Conservation (phyloP, 92 coral and sea anemone genomes). For the Phenganax subtilis region DNA sequence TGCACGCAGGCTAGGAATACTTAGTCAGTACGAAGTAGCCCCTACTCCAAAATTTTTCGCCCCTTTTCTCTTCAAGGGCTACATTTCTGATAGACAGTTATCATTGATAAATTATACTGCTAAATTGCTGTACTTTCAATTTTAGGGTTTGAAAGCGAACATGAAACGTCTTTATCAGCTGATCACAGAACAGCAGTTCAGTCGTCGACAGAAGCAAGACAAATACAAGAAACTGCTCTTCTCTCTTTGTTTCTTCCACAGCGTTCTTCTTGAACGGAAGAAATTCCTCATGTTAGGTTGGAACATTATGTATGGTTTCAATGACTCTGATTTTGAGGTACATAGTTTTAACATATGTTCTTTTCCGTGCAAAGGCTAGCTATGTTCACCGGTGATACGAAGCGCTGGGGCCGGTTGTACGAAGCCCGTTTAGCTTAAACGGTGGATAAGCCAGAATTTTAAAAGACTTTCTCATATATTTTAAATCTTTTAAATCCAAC, state of each 20-base stretch:
- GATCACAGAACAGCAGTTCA: slow-evolving; percentile 92
- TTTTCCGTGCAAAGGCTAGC: not conserved
- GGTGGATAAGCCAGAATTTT: no score
- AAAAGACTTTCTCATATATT: no score
- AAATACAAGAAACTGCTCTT: slow-evolving; percentile 95
- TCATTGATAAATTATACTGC: no score
- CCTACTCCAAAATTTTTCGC: no score
- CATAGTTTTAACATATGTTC: not conserved
- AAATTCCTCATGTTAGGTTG: slow-evolving; percentile 98
- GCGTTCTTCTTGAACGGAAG: slow-evolving; percentile 81
- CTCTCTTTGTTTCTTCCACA: slow-evolving; percentile 93
- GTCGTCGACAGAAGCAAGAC: slow-evolving; percentile 94
- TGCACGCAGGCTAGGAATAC: no score
- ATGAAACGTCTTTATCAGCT: slow-evolving; percentile 98
- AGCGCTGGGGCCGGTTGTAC: no score
- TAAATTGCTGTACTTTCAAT: not conserved
- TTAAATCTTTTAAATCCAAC: no score
- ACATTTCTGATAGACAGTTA: not conserved
- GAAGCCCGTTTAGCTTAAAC: no score
- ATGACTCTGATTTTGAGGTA: slow-evolving; percentile 96
- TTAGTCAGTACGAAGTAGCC: no score
- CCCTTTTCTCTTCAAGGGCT: no score
- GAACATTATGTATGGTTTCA: slow-evolving; percentile 94
- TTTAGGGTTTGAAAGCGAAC: slow-evolving; percentile 90
- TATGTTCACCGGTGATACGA: no score